These are phyloP conservation scores for Timema podura DNA, from an alignment of 2,888 invertebrate genomes.

Conservation along the genomic window DNA sequence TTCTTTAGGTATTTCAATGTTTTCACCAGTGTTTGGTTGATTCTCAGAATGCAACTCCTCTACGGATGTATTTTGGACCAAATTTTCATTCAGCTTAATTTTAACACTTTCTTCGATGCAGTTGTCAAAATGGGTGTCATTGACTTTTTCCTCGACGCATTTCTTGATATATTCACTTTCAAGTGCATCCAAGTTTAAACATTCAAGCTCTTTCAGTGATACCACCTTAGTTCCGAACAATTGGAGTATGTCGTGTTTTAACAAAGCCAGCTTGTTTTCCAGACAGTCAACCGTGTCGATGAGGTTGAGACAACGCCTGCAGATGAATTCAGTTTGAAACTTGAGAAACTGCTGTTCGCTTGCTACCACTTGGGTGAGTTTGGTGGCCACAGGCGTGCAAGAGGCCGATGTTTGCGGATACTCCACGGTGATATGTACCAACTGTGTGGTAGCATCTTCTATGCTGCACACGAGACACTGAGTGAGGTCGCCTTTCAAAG, in stretches of 20 bases:
- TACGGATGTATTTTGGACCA: too few species aligned
- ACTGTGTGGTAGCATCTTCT: slow-evolving; percentile 16
- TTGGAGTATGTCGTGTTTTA: slow-evolving; percentile 27
- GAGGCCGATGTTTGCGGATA: slow-evolving; percentile 27
- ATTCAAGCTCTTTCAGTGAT: too few species aligned
- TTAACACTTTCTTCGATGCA: too few species aligned
- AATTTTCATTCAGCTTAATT: too few species aligned
- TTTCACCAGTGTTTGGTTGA: too few species aligned
- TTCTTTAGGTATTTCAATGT: neutral
- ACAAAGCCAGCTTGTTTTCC: slow-evolving; percentile 26
- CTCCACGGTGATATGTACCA: slow-evolving; percentile 24
- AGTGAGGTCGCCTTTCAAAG: slow-evolving; percentile 13
- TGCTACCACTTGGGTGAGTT: slow-evolving; percentile 25
- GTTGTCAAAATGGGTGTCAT: too few species aligned
- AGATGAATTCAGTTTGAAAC: slow-evolving; percentile 23
- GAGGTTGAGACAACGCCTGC: slow-evolving; percentile 27
- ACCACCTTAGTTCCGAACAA: slow-evolving; percentile 16
- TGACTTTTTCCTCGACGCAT: too few species aligned
- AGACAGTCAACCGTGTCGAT: slow-evolving; percentile 27
- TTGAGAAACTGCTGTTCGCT: neutral
- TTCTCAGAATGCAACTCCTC: too few species aligned
- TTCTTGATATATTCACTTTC: too few species aligned
- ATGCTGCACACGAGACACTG: slow-evolving; percentile 28
- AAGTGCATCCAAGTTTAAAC: too few species aligned
- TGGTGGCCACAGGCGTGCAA: slow-evolving; percentile 26